A percentile compares a stretch with the other conserved stretches of the same genome.
Conservation (phyloP, 1,140 invertebrate genomes). For the Telenomus remus region DNA sequence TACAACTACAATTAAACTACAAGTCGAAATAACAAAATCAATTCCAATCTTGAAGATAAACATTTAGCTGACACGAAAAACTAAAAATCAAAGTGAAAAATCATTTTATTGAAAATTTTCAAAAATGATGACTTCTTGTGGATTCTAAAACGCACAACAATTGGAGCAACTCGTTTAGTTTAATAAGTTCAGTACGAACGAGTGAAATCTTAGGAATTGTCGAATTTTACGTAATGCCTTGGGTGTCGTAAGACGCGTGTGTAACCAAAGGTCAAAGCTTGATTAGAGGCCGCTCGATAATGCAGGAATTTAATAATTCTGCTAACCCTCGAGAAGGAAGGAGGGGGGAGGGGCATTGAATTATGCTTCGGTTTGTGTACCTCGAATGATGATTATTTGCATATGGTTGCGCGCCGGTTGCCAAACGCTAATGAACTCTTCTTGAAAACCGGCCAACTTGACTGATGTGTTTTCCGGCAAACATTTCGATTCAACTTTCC, state of each 20-base stretch:
- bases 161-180: not conserved
- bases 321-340: conserved; percentile 1
- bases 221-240: conserved; percentile 37
- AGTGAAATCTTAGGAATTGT: conserved; percentile 48
- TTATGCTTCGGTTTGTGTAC: not conserved
- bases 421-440: conserved; percentile 26
- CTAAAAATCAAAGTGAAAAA: no score
- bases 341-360: conserved; percentile 8
- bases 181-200: conserved; percentile 28
- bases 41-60: no score
- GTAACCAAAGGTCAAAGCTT: conserved; percentile 39
- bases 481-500: conserved; percentile 2
- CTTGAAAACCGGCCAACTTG: conserved; percentile 18
- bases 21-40: no score
- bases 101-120: no score
- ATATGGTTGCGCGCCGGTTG: not conserved
- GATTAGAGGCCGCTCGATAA: conserved; percentile 24
- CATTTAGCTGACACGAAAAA: no score
- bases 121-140: no score
- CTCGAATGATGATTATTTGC: not conserved
- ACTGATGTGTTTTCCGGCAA: not conserved
- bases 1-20: no score
- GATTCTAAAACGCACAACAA: no score
- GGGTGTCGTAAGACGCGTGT: conserved; percentile 23
- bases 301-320: conserved; percentile 24